Evolutionary conservation across 2,797 vertebrate species (phyloP).

Genomic region (Sitta carolinensis): DNA sequence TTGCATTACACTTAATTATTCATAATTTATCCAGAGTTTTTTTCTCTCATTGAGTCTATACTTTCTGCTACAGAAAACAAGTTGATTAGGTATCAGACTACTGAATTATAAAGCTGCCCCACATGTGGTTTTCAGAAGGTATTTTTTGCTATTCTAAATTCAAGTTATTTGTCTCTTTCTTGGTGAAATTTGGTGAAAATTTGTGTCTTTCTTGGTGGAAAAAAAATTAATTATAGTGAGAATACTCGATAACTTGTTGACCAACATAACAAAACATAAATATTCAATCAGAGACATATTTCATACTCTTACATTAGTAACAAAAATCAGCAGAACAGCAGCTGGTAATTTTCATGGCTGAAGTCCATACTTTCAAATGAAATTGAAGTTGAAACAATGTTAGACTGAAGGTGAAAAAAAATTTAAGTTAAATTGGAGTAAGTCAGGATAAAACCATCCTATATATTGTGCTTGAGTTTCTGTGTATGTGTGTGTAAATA

Average conservation of each 20-base stretch:
- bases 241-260: neutral
- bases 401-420: neutral
- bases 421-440: neutral
- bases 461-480: neutral
- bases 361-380: neutral
- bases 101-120: neutral
- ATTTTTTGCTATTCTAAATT: neutral
- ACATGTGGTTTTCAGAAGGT: neutral
- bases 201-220: neutral
- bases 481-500: neutral
- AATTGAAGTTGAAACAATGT: neutral
- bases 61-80: neutral
- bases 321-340: conserved; percentile 29
- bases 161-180: neutral
- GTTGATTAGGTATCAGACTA: neutral
- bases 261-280: neutral
- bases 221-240: neutral
- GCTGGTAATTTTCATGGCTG: neutral
- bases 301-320: neutral
- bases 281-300: neutral
- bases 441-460: conserved; percentile 13
- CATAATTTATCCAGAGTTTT: neutral
- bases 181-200: neutral
- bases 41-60: neutral
- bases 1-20: neutral